Base-by-base conservation (phyloP, 2,888 invertebrate genomes). In the Synergus laeviventris region DNA sequence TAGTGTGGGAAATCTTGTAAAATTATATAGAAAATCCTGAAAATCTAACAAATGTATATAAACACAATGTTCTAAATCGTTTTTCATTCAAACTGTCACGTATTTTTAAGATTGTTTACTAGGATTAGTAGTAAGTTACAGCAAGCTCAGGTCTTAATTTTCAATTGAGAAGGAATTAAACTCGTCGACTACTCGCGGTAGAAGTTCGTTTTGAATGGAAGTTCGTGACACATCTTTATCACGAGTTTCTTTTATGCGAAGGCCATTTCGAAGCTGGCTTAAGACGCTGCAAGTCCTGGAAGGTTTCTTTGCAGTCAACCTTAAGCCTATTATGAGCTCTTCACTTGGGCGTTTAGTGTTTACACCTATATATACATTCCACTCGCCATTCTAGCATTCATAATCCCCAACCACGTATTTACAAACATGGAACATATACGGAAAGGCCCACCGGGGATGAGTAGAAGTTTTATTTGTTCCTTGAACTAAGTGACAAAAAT, bases 311-410 rank as follows among this genome's bases (percentile, higher is more conserved):
- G 83, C 84, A 82, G 84, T 81, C 79, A 76, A 81, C 82, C 80
- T 83, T 84, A 85, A 85, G 82, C 86, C 84, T 84, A 84, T 86
- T 86, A 86, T 82, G 49, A 74, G 74, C 24, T 75, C 74, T 79
- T 79, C 60, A 61, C 75, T 75, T 75, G 73, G 66, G 75, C 59
- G 77, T 81, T 77, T 78, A 76, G 75, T 77, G 79, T 76, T 75
- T 76, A 76, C 81, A 73, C 73, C 76, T 76, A 64, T 54, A 54
- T 70, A 74, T 62, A 79, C 21, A 76, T 24, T 74, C 31, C 76
- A 75, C 66, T 38, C 36, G 49, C 60, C 21, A 31, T 49, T 42
- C 56, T 9, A 62, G 61, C 62, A 74, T 76, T 73, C 73, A 76
- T 45, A 39, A 59, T 66, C 54, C 54, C 31, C 66, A 49, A 76